Base-by-base conservation (phyloP, 2,113 vertebrate genomes). In the Marcusenius ussheri region DNA sequence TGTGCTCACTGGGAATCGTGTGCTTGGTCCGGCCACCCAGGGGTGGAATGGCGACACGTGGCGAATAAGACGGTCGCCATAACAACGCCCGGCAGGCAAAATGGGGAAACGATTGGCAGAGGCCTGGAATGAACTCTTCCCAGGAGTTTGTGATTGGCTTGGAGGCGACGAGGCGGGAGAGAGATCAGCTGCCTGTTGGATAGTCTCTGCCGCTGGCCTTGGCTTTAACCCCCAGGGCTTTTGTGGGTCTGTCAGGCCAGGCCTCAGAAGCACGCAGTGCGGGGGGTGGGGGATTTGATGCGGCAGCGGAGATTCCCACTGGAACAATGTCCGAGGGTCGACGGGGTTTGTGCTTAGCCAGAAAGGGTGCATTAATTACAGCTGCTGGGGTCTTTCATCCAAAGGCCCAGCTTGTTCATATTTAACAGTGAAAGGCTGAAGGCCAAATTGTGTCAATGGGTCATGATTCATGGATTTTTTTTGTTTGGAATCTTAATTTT, bases 321-420 rank as follows among this genome's bases (percentile, higher is more conserved):
- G 31, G 31, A 53, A 56, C 31, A 87, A 58, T 31, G 83, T 84
- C 83, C 45, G 3, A 42, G 31, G 49, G 86, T 51, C 27, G 31
- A 11, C 10, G 19, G 86, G 50, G 31, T 56, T 56, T 87, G 45
- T 87, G 84, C n/a, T 21, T 46, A 17, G 49, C 53, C 3, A 58
- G 13, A 56, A 56, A 87, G 86, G 50, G 5, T 87, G 86, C 86
- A 56, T 87, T 56, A 87, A 87, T 87, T 87, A 87, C 56, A 19
- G 85, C 85, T 17, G 10, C 49, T 31, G 49, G 85, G 13, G 27
- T 31, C 86, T 87, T 56, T 56, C 50, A 87, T 31, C 49, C 27
- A 15, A 56, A 51, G 49, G 3, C 27, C 86, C 7, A 31, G 27
- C 49, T 58, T 51, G 86, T 53, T 87, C 84, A 56, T 87, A 87